Percentiles rank a stretch among this genome's conserved stretches.
phyloP scores from a whole-genome alignment of 2,113 vertebrate species.

The Pseudonaja textilis region DNA sequence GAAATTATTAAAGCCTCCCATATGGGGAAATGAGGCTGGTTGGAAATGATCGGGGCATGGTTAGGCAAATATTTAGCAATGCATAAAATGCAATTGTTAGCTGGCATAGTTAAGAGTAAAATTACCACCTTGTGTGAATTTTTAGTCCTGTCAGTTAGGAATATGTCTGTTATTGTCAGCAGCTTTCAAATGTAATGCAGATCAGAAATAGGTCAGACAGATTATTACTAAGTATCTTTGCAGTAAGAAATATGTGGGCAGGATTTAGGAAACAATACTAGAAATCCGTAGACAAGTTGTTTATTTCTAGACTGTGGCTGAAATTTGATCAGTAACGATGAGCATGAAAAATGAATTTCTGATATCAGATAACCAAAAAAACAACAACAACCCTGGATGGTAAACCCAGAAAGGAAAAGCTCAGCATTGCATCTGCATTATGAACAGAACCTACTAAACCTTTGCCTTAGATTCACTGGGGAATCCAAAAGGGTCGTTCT shows the following conservation, averaged over 20 bases:
- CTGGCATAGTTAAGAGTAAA: not conserved
- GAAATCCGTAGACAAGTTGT: not conserved
- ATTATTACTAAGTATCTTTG: not conserved
- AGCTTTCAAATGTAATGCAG: not conserved
- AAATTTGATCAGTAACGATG: not conserved
- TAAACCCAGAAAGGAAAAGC: not conserved
- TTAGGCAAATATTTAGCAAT: not conserved
- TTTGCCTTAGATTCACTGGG: not conserved
- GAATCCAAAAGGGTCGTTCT: not conserved
- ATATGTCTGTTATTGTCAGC: not conserved
- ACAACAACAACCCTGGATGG: not conserved
- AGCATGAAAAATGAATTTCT: not conserved
- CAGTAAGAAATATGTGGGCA: not conserved
- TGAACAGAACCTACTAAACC: not conserved
- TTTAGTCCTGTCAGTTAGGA: not conserved
- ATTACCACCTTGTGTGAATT: not conserved
- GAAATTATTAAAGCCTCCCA: not conserved
- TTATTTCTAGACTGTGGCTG: not conserved
- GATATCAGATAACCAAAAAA: not conserved
- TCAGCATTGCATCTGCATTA: not conserved
- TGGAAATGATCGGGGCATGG: not conserved
- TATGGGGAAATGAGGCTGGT: not conserved
- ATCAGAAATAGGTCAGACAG: not conserved
- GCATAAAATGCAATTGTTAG: not conserved
- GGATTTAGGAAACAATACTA: not conserved